phyloP scores from a whole-genome alignment of 1,140 invertebrate genomes.

The Meloidogyne exigua region DNA sequence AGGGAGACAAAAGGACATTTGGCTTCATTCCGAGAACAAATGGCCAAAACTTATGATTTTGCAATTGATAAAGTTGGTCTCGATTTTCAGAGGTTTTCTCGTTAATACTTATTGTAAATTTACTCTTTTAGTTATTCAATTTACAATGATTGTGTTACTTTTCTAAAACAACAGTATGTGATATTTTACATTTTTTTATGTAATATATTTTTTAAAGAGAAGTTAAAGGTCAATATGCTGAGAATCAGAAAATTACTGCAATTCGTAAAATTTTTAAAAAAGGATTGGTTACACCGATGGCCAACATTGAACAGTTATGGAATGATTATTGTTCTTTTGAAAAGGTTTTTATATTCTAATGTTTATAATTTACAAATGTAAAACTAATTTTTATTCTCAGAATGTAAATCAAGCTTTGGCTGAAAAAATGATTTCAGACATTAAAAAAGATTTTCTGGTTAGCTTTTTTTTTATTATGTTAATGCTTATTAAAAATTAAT shows the following conservation, averaged over 20 bases:
- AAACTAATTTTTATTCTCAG: slow-evolving; percentile 73
- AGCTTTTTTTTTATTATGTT: background rate
- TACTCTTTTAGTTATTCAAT: slow-evolving; percentile 33
- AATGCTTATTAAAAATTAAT: too few relatives aligned
- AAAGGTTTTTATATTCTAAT: too few relatives aligned
- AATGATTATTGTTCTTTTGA: slow-evolving; percentile 88
- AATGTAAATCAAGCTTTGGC: slow-evolving; percentile 94
- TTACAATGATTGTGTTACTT: slow-evolving; percentile 84
- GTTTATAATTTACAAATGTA: background rate
- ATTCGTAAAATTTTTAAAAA: slow-evolving; percentile 93
- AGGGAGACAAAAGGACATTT: slow-evolving; percentile 66
- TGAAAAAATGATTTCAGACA: slow-evolving; percentile 85
- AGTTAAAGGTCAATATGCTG: slow-evolving; percentile 94
- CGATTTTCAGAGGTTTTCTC: slow-evolving; percentile 70
- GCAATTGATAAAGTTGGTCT: slow-evolving; percentile 97
- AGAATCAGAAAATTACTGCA: slow-evolving; percentile 97
- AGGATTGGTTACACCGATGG: slow-evolving; percentile 91
- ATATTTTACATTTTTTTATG: slow-evolving; percentile 31
- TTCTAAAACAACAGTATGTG: slow-evolving; percentile 84
- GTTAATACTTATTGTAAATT: slow-evolving; percentile 83
- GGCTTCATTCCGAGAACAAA: slow-evolving; percentile 43
- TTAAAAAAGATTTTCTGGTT: slow-evolving; percentile 73
- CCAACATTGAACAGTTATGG: slow-evolving; percentile 95
- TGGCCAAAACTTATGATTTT: slow-evolving; percentile 73
- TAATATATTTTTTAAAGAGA: slow-evolving; percentile 68